Conservation (phyloP, 1,140 invertebrate species). For the Chymomyza costata region DNA sequence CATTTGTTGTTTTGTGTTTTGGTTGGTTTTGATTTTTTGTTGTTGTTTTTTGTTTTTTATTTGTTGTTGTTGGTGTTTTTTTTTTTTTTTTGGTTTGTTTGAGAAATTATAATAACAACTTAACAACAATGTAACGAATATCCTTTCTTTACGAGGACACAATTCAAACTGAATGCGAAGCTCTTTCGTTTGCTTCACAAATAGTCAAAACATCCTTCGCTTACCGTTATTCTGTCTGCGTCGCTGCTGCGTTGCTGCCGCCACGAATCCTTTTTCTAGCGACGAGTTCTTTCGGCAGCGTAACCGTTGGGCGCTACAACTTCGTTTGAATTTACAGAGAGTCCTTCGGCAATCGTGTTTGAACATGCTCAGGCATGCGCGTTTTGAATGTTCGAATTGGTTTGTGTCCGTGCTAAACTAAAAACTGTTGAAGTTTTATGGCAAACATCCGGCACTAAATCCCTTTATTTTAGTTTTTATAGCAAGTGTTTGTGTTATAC, state of each 20-base stretch:
- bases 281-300: constrained; percentile 13
- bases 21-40: constrained; percentile 34
- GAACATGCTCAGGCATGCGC: constrained; percentile 47
- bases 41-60: constrained; percentile 31
- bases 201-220: constrained; percentile 66
- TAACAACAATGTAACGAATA: constrained; percentile 76
- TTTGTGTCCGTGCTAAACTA: constrained; percentile 28
- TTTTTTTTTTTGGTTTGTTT: constrained; percentile 58
- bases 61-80: constrained; percentile 34
- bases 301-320: too few species aligned
- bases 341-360: constrained; percentile 9
- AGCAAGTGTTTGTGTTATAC: constrained; percentile 36
- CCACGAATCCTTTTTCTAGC: constrained; percentile 34
- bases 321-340: too few species aligned
- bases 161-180: constrained; percentile 75
- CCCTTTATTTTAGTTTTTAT: too few species aligned
- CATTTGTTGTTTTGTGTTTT: constrained; percentile 38
- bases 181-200: constrained; percentile 66
- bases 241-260: constrained; percentile 35
- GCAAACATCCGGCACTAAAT: background rate
- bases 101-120: constrained; percentile 75
- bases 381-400: constrained; percentile 34
- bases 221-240: constrained; percentile 62
- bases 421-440: constrained; percentile 24
- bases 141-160: constrained; percentile 75